These are phyloP conservation scores for Zeuzera pyrina DNA, from an alignment of 2,888 invertebrate species.

Conservation along the genomic window DNA sequence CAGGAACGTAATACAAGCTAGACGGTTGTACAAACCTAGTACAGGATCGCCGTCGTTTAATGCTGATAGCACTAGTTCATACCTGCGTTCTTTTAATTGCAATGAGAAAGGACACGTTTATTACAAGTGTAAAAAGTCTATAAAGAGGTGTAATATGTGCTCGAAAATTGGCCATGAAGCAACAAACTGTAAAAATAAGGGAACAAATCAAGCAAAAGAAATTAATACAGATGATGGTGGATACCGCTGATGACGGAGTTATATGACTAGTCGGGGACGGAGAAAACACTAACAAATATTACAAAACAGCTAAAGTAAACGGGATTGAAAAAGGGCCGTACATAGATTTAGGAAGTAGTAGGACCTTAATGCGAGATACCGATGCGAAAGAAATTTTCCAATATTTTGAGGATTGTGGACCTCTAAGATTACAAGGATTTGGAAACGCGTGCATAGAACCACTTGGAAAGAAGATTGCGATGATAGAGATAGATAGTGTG, in stretches of 20 bases:
- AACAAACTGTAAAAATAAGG: conserved; percentile 5
- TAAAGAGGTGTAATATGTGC: conserved; percentile 13
- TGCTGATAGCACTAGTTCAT: too few species aligned
- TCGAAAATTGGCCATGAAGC: conserved; percentile 8
- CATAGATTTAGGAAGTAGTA: conserved; percentile 12
- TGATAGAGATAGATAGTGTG: background rate
- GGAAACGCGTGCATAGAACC: background rate
- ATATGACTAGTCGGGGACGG: too few species aligned
- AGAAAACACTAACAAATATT: conserved; percentile 7
- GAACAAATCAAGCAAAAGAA: too few species aligned
- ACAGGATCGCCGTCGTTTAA: too few species aligned
- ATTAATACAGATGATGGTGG: too few species aligned
- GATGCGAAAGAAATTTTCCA: background rate
- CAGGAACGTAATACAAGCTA: too few species aligned
- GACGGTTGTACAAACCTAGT: too few species aligned
- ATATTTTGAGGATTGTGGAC: background rate
- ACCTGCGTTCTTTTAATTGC: conserved; percentile 6
- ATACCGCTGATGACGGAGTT: too few species aligned
- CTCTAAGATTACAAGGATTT: background rate
- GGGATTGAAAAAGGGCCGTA: conserved; percentile 2
- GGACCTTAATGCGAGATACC: conserved; percentile 5
- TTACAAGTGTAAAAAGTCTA: conserved; percentile 12
- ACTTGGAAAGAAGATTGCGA: background rate
- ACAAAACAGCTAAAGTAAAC: conserved; percentile 7
- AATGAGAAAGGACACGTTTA: conserved; percentile 12